Evolutionary conservation across 2,888 invertebrate species (phyloP).

Genomic region (Neoascia interrupta): DNA sequence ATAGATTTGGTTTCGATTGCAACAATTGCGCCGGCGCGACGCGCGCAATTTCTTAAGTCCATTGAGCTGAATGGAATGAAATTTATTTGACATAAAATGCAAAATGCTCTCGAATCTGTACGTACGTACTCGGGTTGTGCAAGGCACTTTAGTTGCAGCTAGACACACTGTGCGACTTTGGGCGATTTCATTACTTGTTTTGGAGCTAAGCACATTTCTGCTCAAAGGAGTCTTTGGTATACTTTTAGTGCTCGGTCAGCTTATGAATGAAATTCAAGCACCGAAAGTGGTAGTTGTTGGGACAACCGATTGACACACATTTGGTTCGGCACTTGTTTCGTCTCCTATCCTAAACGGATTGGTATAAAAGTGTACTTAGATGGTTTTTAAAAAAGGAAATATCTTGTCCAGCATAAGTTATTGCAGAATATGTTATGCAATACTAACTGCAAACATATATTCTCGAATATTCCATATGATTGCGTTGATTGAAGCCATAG

Average conservation of each 20-base stretch:
- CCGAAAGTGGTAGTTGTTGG: slow-evolving; percentile 15
- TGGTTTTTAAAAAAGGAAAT: slow-evolving; percentile 52
- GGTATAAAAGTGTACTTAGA: not conserved
- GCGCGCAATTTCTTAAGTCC: slow-evolving; percentile 32
- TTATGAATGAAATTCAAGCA: slow-evolving; percentile 50
- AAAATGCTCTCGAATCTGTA: slow-evolving; percentile 34
- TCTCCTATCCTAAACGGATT: not conserved
- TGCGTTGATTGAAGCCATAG: not conserved
- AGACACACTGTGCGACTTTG: not conserved
- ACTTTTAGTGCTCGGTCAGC: not conserved
- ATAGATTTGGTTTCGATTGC: slow-evolving; percentile 43
- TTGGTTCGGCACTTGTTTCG: not conserved
- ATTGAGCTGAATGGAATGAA: slow-evolving; percentile 23
- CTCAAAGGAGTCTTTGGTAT: not conserved
- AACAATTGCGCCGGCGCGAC: slow-evolving; percentile 34
- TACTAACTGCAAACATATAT: slow-evolving; percentile 5
- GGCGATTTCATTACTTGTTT: slow-evolving; percentile 2
- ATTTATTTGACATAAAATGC: slow-evolving; percentile 44
- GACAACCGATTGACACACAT: slow-evolving; percentile 13
- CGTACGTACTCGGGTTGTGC: slow-evolving; percentile 1
- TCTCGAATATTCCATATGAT: slow-evolving; percentile 6
- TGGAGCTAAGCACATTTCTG: slow-evolving; percentile 1
- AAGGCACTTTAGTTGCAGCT: slow-evolving; percentile 15
- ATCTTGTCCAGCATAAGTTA: slow-evolving; percentile 11
- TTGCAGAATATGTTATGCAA: slow-evolving; percentile 29